These are phyloP conservation scores for Elgaria multicarinata DNA, from an alignment of 2,113 vertebrate genomes.

Conservation along the genomic window DNA sequence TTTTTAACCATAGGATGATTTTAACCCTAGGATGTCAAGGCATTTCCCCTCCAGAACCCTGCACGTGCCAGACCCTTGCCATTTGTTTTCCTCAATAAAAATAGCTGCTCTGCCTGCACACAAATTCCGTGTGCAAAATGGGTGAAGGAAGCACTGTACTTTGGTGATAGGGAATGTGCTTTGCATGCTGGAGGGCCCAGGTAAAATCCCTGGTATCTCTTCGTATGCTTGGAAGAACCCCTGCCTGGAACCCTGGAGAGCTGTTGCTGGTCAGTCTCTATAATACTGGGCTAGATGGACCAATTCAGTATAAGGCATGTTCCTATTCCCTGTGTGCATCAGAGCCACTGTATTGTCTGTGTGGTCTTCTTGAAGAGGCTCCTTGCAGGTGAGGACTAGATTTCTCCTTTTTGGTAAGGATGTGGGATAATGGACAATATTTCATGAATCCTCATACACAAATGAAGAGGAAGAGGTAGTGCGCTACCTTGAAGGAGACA, in stretches of 20 bases:
- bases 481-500: no score
- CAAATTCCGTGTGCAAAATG: not conserved
- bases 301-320: no score
- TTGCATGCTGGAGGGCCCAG: conserved; percentile 30
- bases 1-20: not conserved
- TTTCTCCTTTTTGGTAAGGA: not conserved
- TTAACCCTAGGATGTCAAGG: not conserved
- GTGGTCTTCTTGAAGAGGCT: not conserved
- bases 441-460: not conserved
- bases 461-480: not conserved
- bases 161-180: not conserved
- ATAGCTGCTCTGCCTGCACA: not conserved
- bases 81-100: not conserved
- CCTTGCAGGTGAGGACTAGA: not conserved
- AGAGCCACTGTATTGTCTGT: not conserved
- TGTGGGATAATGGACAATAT: not conserved
- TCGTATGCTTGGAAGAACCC: no score
- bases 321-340: not conserved
- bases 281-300: no score
- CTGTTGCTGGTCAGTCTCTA: no score
- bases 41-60: not conserved
- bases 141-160: conserved; percentile 24
- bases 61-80: not conserved
- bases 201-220: no score
- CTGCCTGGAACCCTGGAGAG: no score